Evolutionary conservation across 2,113 vertebrate genomes (phyloP).

Genomic region (Pachycephala philippinensis): DNA sequence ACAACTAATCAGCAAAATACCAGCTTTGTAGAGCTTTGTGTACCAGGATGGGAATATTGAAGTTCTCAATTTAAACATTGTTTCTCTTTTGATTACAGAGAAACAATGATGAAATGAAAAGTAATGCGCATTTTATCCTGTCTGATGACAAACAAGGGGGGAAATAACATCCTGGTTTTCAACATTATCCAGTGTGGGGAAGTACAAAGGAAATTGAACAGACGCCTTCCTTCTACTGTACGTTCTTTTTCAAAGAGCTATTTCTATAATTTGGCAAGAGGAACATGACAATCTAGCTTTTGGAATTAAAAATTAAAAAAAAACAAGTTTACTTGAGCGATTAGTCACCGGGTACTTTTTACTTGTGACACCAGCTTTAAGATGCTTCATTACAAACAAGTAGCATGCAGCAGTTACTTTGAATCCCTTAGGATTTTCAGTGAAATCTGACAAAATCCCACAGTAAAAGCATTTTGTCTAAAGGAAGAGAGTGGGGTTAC

Average conservation of each 20-base stretch:
- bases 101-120: slow-evolving; percentile 18
- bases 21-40: slow-evolving; percentile 26
- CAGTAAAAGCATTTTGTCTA: not conserved
- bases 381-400: not conserved
- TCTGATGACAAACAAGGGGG: not conserved
- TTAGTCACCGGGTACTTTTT: not conserved
- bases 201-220: slow-evolving; percentile 44
- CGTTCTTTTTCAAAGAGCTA: not conserved
- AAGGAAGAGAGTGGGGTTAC: not conserved
- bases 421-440: not conserved
- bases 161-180: slow-evolving; percentile 26
- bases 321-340: not conserved
- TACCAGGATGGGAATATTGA: not conserved
- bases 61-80: slow-evolving; percentile 1
- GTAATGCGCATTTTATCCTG: not conserved
- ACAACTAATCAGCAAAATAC: slow-evolving; percentile 23
- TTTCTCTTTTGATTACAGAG: slow-evolving; percentile 33
- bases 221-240: not conserved
- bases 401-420: not conserved
- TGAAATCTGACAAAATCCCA: not conserved
- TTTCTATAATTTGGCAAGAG: not conserved
- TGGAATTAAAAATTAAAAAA: not conserved
- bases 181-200: not conserved
- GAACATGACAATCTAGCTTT: not conserved
- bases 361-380: not conserved